Base-by-base conservation (phyloP, 2,888 invertebrate genomes). In the Fragum fragum region DNA sequence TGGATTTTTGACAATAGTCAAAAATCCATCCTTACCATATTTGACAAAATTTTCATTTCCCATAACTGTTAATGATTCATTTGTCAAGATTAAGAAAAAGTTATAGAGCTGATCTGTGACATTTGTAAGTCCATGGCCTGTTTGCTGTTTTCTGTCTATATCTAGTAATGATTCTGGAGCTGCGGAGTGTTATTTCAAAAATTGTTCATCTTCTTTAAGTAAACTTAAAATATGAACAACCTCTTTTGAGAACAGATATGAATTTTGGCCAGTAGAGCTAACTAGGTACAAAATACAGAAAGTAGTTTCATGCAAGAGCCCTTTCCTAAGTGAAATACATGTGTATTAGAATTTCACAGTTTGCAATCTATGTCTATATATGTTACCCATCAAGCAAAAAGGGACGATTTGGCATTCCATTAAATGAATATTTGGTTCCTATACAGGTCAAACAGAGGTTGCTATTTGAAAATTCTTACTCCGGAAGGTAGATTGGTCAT, bases 101-200 rank as follows among this genome's bases (percentile, higher is more conserved):
- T 1, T 26, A 42, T 68, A 81, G 1, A 76, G 36, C 14, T 47
- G 28, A 47, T 81, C 81, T 26, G 76, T 73, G 0, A 81, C 76
- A 81, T 81, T 81, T 23, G 63, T 81, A 1, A 81, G 32, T 1
- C 76, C 69, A 6, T 61, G 53, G 26, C 0, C 16, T 5, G 21
- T 18, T 11, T 39, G n/a, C 28, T 74, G 73, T 55, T 47, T 69
- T 16, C 32, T 26, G 47, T 70, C 74, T 39, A 32, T 77, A 42
- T 81, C 81, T 28, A 74, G 21, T 28, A 81, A 71, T 26, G 81
- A 81, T 2, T 81, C 73, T 9, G 76, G 81, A 6, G 76, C 42
- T 18, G 29, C 28, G 16, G 81, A 32, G 18, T 21, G 52, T 28
- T 73, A 53, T 69, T 69, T 76, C 36, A 81, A 70, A 74, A 23